Base-by-base conservation (phyloP, 2,888 invertebrate species). In the Phorcus lineatus region DNA sequence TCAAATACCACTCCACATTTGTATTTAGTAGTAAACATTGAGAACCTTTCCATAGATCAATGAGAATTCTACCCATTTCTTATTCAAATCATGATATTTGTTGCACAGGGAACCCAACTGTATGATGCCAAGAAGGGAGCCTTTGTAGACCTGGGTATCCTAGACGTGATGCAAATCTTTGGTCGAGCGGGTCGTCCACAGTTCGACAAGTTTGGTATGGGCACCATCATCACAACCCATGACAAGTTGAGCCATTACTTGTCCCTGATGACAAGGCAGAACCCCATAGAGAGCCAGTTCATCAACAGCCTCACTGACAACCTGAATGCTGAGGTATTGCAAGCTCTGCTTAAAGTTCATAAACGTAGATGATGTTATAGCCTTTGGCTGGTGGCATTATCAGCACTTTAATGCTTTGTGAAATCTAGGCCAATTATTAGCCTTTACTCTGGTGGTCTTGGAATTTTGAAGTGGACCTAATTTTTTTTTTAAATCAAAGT, bases 101-200 rank as follows among this genome's bases (percentile, higher is more conserved):
- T 13, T 6, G 11, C 4, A 40, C 93, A 97, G 96, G 98, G 98
- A 40, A 99, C 99, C 11, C 98, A 98, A 93, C 96, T 99, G 85
- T 99, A 99, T 93, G 98, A 99, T 94, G 96, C 99, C 31, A 97
- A 97, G 86, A 97, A 96, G 90, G 98, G 99, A 2, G 95, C 96
- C 0, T 99, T 98, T 94, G 96, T 99, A 0, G 98, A 99, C 92
- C 94, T 99, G 66, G 98, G 98, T 80, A 98, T 99, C 88, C 94
- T 99, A 83, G 99, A 99, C 93, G 99, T 99, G 62, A 90, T 92
- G 90, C 93, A 93, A 90, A 99, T 99, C 89, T 99, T 99, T 94
- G 99, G 99, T 55, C 96, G 99, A 80, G 99, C 99, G 4, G 99
- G 99, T 4, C 95, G 99, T 1, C 99, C 99, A 0, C 99, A 99